phyloP scores from a whole-genome alignment of 2,888 invertebrate species.

The Ormia ochracea region DNA sequence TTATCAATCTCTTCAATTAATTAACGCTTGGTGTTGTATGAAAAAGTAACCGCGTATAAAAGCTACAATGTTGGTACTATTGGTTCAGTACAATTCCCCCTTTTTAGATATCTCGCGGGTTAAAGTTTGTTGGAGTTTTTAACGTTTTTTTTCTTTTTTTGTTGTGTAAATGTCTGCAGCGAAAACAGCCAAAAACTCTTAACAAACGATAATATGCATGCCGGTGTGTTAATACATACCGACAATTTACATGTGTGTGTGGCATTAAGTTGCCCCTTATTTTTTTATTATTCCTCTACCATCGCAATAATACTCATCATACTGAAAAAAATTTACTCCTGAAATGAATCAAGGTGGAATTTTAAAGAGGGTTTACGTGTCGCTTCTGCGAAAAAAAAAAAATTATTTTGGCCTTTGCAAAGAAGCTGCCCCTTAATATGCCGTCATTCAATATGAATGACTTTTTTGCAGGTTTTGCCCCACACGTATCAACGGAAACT shows the following conservation, averaged over 20 bases:
- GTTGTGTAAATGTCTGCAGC: conserved; percentile 1
- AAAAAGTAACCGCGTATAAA: background rate
- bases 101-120: background rate
- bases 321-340: too few relatives aligned
- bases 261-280: too few relatives aligned
- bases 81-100: conserved; percentile 19
- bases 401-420: too few relatives aligned
- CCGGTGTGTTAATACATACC: conserved; percentile 39
- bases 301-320: too few relatives aligned
- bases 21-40: conserved; percentile 2
- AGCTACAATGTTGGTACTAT: conserved; percentile 22
- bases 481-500: conserved; percentile 45
- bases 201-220: conserved; percentile 8
- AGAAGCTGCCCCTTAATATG: too few relatives aligned
- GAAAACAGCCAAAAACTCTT: background rate
- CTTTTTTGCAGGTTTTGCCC: conserved; percentile 18
- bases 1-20: background rate
- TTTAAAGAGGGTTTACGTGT: too few relatives aligned
- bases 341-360: too few relatives aligned
- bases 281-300: too few relatives aligned
- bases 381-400: too few relatives aligned
- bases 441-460: conserved; percentile 39
- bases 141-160: background rate
- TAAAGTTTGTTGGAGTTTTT: background rate
- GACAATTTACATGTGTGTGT: too few relatives aligned